phyloP scores from a whole-genome alignment of 64 coral and sea anemone species.

The Dendrophyllia cribrosa region DNA sequence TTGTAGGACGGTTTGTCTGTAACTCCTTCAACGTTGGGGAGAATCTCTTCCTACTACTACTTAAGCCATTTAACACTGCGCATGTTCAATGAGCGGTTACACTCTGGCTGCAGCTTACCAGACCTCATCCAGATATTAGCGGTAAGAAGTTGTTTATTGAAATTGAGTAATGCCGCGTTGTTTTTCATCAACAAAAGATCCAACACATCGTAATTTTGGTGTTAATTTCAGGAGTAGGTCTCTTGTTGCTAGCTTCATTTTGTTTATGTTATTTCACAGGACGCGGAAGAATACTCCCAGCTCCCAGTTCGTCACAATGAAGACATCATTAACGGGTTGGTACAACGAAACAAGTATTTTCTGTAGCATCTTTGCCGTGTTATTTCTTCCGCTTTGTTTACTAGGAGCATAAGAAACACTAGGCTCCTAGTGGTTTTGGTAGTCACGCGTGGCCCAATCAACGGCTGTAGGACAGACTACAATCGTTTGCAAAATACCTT shows the following conservation, averaged over 20 bases:
- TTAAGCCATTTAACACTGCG: constrained; percentile 94
- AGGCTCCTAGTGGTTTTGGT: no score
- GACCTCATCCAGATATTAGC: constrained; percentile 83
- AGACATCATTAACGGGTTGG: constrained; percentile 89
- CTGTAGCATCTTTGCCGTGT: neutral
- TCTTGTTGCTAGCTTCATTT: neutral
- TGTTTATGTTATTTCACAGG: constrained; percentile 24
- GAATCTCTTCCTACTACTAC: constrained; percentile 95
- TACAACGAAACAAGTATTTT: neutral
- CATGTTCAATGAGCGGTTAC: constrained; percentile 87
- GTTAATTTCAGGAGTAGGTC: no score
- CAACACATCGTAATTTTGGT: neutral
- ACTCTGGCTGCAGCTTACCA: constrained; percentile 79
- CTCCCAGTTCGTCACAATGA: constrained; percentile 97
- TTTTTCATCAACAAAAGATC: no score
- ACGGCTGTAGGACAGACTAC: no score
- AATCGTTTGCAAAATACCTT: no score
- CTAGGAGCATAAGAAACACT: no score
- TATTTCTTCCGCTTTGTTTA: no score
- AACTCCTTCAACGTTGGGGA: constrained; percentile 80
- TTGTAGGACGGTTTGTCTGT: constrained; percentile 76
- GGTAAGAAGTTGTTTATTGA: constrained; percentile 49
- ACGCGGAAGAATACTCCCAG: constrained; percentile 83
- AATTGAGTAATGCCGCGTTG: neutral
- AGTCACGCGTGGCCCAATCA: no score